Percentiles rank a stretch among this genome's conserved stretches.
Conservation (phyloP, 2,113 vertebrate species). For the Bambusicola thoracicus region DNA sequence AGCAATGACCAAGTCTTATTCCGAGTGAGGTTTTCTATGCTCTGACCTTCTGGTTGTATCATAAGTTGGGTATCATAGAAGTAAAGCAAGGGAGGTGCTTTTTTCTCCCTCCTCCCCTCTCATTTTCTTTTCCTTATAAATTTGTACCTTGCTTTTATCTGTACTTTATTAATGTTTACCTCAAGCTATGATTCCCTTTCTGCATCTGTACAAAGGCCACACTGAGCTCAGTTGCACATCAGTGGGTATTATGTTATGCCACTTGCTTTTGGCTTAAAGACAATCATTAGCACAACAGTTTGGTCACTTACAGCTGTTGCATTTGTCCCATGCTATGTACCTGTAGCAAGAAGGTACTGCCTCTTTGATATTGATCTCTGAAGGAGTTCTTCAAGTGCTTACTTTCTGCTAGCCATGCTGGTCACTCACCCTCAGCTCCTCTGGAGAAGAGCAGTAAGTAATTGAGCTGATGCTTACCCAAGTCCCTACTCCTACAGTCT, state of each 20-base stretch:
- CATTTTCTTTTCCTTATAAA: neutral
- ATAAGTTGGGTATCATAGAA: neutral
- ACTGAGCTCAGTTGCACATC: neutral
- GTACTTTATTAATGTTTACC: neutral
- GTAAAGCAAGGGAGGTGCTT: neutral
- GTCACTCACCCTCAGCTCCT: neutral
- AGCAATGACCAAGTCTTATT: neutral
- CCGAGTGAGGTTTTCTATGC: neutral
- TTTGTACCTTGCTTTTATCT: rapidly evolving
- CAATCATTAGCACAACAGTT: rapidly evolving
- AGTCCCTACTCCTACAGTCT: neutral
- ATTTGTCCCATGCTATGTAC: neutral
- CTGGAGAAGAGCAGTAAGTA: neutral
- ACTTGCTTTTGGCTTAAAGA: neutral
- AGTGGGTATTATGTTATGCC: neutral
- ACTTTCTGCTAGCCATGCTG: neutral
- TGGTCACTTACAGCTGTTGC: neutral
- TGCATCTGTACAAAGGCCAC: neutral
- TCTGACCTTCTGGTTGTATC: neutral
- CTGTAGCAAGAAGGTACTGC: neutral
- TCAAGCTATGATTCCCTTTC: neutral
- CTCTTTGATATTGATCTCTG: neutral
- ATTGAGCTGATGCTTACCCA: neutral
- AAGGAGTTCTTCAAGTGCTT: neutral
- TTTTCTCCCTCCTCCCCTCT: neutral